Percentiles rank a stretch among this genome's conserved stretches.
phyloP scores from a whole-genome alignment of 2,113 vertebrate species.

The Caracal caracal region DNA sequence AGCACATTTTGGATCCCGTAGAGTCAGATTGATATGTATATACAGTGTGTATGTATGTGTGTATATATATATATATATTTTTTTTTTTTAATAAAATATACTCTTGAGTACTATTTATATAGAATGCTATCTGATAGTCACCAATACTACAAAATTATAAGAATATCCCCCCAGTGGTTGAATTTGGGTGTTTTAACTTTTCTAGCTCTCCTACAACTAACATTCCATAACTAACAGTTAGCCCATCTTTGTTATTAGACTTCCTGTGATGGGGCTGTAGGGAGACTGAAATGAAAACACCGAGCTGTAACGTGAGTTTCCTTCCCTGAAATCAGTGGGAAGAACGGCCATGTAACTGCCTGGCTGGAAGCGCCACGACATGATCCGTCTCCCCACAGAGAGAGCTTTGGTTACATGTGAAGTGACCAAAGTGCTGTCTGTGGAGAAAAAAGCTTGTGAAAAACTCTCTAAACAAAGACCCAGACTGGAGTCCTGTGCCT shows the following conservation, averaged over 20 bases:
- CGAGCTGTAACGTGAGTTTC: background rate
- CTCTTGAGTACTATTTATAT: background rate
- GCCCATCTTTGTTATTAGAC: background rate
- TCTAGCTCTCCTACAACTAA: background rate
- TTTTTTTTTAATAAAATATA: background rate
- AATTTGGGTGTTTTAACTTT: background rate
- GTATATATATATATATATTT: background rate
- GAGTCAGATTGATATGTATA: background rate
- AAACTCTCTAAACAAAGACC: constrained; percentile 47
- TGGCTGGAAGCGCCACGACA: background rate
- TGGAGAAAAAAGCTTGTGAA: constrained; percentile 54
- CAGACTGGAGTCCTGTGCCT: constrained; percentile 39
- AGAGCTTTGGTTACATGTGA: background rate
- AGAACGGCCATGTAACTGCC: constrained; percentile 32
- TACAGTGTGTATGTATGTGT: no score
- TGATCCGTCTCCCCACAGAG: constrained; percentile 21
- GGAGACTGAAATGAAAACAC: constrained; percentile 5
- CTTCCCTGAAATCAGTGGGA: constrained; percentile 38
- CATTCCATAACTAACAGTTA: background rate
- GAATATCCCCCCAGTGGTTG: background rate
- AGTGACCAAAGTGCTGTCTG: constrained; percentile 19
- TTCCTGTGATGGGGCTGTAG: background rate
- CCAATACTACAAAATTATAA: background rate
- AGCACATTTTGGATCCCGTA: background rate
- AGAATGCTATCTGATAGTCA: background rate